phyloP scores from a whole-genome alignment of 2,797 vertebrate species.

The Chrysolophus pictus region DNA sequence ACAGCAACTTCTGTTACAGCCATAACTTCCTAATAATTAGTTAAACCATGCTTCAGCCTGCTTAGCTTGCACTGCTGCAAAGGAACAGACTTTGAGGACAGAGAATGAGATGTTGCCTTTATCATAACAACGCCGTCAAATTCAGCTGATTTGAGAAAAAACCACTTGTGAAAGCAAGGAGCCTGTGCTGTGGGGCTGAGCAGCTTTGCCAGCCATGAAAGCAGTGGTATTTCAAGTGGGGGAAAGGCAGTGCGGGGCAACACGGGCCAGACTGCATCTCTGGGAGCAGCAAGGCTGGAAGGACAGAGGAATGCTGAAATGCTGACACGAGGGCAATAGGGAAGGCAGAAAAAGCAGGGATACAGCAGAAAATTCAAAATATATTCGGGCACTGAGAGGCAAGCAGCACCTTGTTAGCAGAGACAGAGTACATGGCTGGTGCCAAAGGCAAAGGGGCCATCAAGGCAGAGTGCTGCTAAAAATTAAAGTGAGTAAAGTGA shows the following conservation, averaged over 20 bases:
- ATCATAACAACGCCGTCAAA: background rate
- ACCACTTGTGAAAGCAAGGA: background rate
- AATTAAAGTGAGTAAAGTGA: background rate
- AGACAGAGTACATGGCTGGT: background rate
- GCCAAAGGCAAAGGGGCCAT: background rate
- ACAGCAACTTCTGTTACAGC: constrained; percentile 30
- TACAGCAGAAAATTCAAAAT: background rate
- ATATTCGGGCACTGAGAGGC: background rate
- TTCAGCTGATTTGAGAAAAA: background rate
- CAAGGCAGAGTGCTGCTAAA: background rate
- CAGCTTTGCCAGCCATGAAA: background rate
- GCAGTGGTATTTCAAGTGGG: background rate
- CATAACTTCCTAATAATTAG: constrained; percentile 1
- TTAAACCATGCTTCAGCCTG: background rate
- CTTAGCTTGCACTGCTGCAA: background rate
- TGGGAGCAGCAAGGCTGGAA: accelerated
- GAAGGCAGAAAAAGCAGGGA: background rate
- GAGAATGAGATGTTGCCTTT: background rate
- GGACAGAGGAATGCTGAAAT: background rate
- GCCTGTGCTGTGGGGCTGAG: background rate
- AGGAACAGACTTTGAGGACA: background rate
- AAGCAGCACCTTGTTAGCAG: background rate
- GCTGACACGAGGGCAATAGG: background rate
- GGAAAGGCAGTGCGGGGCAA: background rate
- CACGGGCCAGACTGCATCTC: accelerated